phyloP scores from a whole-genome alignment of 2,113 vertebrate species.

The Oryzias melastigma region DNA sequence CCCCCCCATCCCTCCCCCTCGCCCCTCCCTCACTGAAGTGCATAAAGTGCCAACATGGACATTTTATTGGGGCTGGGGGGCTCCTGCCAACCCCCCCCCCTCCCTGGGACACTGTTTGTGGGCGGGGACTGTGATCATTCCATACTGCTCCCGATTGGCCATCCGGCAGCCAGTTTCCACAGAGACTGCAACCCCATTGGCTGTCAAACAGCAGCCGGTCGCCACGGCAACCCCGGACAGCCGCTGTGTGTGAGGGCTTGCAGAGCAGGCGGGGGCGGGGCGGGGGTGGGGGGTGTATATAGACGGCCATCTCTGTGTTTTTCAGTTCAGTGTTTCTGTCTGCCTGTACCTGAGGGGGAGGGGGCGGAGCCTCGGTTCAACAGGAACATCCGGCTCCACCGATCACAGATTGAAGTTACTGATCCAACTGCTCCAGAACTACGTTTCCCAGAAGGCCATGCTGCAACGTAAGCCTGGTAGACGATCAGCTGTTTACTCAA shows the following conservation, averaged over 20 bases:
- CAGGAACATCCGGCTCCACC: constrained; percentile 1
- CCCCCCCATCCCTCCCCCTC: background rate
- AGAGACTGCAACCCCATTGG: constrained; percentile 57
- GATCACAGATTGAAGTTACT: background rate
- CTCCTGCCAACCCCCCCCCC: constrained; percentile 7
- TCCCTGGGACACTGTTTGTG: background rate
- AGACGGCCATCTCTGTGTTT: constrained; percentile 13
- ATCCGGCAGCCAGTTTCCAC: constrained; percentile 38
- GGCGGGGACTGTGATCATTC: constrained; percentile 43
- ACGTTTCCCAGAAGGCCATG: constrained; percentile 3
- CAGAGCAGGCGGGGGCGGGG: background rate
- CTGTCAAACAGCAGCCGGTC: constrained; percentile 47
- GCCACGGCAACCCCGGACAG: constrained; percentile 45
- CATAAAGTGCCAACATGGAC: constrained; percentile 76
- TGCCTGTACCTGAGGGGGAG: constrained; percentile 34
- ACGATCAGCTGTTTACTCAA: no score
- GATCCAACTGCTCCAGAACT: background rate
- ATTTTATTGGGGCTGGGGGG: constrained; percentile 60
- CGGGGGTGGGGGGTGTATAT: constrained; percentile 21
- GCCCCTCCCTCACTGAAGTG: constrained; percentile 58
- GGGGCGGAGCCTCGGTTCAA: constrained; percentile 13
- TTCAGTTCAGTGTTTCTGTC: no score
- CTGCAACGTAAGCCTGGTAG: background rate
- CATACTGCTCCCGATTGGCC: constrained; percentile 42
- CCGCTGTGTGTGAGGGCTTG: constrained; percentile 33